phyloP scores from a whole-genome alignment of 1,140 invertebrate species.

The Microplitis demolitor region DNA sequence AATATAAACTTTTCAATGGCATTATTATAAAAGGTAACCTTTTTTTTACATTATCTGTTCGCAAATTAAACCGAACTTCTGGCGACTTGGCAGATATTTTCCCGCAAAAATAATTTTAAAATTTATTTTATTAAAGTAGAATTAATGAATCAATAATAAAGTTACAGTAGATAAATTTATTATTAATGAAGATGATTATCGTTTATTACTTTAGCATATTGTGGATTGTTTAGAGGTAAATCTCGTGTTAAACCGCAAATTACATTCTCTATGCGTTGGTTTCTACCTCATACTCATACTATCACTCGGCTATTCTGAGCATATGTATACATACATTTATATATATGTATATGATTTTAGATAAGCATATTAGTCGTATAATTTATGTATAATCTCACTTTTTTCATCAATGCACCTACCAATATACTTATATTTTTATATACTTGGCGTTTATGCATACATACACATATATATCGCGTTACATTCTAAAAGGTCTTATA shows the following conservation, averaged over 20 bases:
- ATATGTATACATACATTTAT: background rate
- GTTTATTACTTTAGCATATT: background rate
- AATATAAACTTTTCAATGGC: too few species aligned
- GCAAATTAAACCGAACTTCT: too few species aligned
- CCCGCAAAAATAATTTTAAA: too few species aligned
- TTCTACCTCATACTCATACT: background rate
- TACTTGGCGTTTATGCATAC: too few species aligned
- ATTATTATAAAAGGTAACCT: too few species aligned
- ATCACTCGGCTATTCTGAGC: background rate
- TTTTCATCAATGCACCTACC: background rate
- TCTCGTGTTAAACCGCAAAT: conserved; percentile 16
- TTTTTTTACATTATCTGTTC: too few species aligned
- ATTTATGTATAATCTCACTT: background rate
- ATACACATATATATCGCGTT: too few species aligned
- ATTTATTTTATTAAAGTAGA: too few species aligned
- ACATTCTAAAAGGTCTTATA: too few species aligned
- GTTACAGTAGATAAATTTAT: background rate
- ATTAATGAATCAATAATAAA: too few species aligned
- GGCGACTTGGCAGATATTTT: too few species aligned
- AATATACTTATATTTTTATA: too few species aligned
- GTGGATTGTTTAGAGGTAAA: background rate
- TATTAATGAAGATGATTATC: background rate
- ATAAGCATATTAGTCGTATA: background rate
- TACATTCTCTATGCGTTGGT: background rate
- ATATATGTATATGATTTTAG: background rate